phyloP scores from a whole-genome alignment of 2,888 invertebrate species.

The Eugnorisma glareosa region DNA sequence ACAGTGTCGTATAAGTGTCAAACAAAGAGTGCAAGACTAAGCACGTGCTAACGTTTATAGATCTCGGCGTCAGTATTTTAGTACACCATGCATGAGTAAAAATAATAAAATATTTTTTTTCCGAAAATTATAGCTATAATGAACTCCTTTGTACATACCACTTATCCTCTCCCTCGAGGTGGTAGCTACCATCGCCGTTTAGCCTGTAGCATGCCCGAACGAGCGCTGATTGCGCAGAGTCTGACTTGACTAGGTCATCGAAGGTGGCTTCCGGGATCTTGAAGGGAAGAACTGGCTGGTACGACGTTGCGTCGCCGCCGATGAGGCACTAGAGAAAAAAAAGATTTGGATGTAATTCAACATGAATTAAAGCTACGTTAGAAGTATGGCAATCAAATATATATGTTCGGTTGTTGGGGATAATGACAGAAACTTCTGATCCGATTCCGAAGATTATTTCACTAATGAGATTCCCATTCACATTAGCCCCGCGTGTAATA shows the following conservation, averaged over 20 bases:
- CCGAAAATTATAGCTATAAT: neutral
- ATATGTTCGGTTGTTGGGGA: neutral
- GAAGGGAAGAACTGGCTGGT: constrained; percentile 85
- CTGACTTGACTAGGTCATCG: constrained; percentile 79
- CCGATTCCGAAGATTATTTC: neutral
- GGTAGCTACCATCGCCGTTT: constrained; percentile 80
- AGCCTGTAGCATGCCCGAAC: constrained; percentile 83
- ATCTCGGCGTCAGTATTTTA: neutral
- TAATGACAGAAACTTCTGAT: neutral
- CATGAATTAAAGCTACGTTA: neutral
- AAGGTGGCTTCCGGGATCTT: constrained; percentile 80
- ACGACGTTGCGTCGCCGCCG: constrained; percentile 84
- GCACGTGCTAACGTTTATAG: neutral
- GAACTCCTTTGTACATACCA: constrained; percentile 76
- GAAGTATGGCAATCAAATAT: neutral
- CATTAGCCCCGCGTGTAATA: neutral
- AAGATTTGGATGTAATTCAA: neutral
- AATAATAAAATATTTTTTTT: fast-evolving
- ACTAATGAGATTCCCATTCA: neutral
- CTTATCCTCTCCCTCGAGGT: constrained; percentile 84
- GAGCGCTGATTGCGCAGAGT: constrained; percentile 80
- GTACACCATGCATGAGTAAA: neutral
- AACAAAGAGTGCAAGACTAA: neutral
- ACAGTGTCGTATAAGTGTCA: no score
- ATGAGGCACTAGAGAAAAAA: constrained; percentile 79